Conservation (phyloP, 2,797 vertebrate species). For the Yasuhikotakia modesta region DNA sequence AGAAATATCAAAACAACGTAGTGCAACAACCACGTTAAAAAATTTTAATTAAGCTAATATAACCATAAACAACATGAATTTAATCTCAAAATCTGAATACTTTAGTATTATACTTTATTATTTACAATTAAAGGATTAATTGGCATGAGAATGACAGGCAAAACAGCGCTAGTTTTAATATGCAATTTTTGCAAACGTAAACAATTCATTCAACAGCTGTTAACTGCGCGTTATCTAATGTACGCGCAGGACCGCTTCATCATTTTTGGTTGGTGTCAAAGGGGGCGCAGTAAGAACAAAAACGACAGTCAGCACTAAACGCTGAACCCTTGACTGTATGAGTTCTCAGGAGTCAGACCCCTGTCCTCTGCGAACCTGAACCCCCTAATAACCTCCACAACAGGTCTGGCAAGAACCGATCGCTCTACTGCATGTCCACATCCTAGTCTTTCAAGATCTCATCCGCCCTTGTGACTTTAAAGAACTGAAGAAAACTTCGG, state of each 20-base stretch:
- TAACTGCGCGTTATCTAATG: too few species aligned
- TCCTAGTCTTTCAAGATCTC: background rate
- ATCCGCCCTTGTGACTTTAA: slow-evolving; percentile 13
- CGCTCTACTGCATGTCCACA: background rate
- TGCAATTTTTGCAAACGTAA: too few species aligned
- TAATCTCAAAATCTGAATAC: too few species aligned
- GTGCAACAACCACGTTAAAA: background rate
- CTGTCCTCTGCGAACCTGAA: slow-evolving; percentile 13
- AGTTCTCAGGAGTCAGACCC: slow-evolving; percentile 20
- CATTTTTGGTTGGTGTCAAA: slow-evolving; percentile 22
- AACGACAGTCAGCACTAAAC: background rate
- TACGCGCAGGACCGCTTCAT: background rate
- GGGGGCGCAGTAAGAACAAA: slow-evolving; percentile 48
- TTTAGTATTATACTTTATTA: too few species aligned
- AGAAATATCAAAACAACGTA: too few species aligned
- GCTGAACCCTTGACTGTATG: background rate
- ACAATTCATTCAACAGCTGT: too few species aligned
- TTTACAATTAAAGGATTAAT: too few species aligned
- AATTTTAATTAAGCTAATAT: background rate
- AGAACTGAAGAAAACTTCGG: slow-evolving; percentile 21
- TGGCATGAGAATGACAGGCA: too few species aligned
- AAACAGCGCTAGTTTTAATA: too few species aligned
- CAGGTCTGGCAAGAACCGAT: background rate
- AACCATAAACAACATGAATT: background rate
- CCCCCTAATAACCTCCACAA: slow-evolving; percentile 1